phyloP scores from a whole-genome alignment of 2,888 invertebrate genomes.

The Pristionchus fissidentatus region DNA sequence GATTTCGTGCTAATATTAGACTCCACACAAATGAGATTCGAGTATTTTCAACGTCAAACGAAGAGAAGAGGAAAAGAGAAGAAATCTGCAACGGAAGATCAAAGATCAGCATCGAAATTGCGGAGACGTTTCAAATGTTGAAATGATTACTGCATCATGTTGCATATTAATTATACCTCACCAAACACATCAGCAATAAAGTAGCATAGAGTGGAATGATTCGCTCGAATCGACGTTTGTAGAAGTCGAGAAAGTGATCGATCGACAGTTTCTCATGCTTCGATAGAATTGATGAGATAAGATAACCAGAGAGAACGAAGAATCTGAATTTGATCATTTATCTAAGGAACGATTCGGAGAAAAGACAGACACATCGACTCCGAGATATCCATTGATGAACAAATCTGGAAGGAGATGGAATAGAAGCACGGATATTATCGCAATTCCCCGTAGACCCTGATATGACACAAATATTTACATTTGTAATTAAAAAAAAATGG shows the following conservation, averaged over 20 bases:
- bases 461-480: too few species aligned
- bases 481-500: not conserved
- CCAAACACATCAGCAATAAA: not conserved
- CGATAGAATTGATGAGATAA: constrained; percentile 32
- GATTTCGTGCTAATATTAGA: constrained; percentile 1
- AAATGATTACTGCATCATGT: not conserved
- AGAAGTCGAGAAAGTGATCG: not conserved
- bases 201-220: constrained; percentile 38
- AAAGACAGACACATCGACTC: constrained; percentile 7
- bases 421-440: constrained; percentile 5
- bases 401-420: constrained; percentile 13
- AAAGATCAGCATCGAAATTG: not conserved
- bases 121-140: too few species aligned
- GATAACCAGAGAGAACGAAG: constrained; percentile 44
- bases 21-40: constrained; percentile 1
- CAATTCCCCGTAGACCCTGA: constrained; percentile 16
- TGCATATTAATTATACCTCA: too few species aligned
- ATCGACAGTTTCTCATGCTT: not conserved
- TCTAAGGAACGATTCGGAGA: too few species aligned
- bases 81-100: not conserved
- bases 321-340: constrained; percentile 3
- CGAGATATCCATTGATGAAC: constrained; percentile 18
- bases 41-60: not conserved
- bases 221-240: constrained; percentile 21
- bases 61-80: not conserved